These are phyloP conservation scores for Caenorhabditis tropicalis DNA, from an alignment of 1,140 invertebrate genomes.

Conservation along the genomic window DNA sequence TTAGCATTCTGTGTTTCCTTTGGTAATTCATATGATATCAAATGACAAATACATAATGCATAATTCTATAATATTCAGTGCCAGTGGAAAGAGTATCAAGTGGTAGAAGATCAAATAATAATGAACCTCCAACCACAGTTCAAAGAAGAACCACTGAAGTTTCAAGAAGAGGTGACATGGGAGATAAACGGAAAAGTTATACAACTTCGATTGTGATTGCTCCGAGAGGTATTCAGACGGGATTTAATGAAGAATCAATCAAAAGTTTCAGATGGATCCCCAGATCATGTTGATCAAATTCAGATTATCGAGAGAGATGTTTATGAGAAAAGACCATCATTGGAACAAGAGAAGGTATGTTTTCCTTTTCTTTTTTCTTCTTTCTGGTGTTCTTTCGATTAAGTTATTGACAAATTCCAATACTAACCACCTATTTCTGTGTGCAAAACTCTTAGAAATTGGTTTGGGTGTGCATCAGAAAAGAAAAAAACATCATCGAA, in stretches of 20 bases:
- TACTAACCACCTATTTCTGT: constrained; percentile 32
- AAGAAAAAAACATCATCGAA: background rate
- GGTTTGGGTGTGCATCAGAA: background rate
- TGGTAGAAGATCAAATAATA: constrained; percentile 45
- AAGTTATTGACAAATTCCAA: constrained; percentile 14
- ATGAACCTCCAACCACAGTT: constrained; percentile 41
- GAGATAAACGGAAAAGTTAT: constrained; percentile 63
- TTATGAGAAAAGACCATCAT: constrained; percentile 1
- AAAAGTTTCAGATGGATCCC: background rate
- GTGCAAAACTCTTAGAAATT: background rate
- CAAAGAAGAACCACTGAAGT: constrained; percentile 47
- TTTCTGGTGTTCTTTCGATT: background rate
- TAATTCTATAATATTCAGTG: constrained; percentile 36
- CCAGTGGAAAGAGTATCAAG: constrained; percentile 23
- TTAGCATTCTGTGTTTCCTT: background rate
- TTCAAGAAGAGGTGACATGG: constrained; percentile 35
- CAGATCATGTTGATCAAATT: constrained; percentile 8
- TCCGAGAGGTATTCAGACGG: constrained; percentile 51
- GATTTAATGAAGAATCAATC: background rate
- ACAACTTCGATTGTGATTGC: constrained; percentile 70
- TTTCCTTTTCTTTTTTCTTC: background rate
- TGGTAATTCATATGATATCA: background rate
- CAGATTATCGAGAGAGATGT: constrained; percentile 27
- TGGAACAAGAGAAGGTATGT: constrained; percentile 7
- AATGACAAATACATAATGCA: background rate